These are phyloP conservation scores for Hemibagrus wyckioides DNA, from an alignment of 2,113 vertebrate genomes.

Conservation along the genomic window DNA sequence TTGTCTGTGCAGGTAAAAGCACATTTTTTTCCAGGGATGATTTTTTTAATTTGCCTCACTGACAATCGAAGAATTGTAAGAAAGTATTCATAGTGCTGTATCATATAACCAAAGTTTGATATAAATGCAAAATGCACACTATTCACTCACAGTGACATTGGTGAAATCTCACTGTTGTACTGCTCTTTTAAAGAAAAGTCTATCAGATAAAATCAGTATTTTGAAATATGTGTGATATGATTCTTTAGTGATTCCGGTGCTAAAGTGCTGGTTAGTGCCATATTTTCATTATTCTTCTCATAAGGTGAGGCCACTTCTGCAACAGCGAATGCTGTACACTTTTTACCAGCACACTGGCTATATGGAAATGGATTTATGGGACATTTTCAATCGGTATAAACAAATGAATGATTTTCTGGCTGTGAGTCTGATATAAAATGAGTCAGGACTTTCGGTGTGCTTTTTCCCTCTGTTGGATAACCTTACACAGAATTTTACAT, in stretches of 20 bases:
- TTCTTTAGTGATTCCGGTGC: not conserved
- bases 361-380: no score
- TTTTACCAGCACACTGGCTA: no score
- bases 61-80: not conserved
- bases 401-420: no score
- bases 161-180: not conserved
- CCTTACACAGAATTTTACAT: no score
- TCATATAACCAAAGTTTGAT: not conserved
- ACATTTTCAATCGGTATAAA: no score
- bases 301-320: not conserved
- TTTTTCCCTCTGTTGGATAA: no score
- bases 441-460: no score
- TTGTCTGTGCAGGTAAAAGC: not conserved
- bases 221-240: not conserved
- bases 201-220: not conserved
- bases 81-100: not conserved
- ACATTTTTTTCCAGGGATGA: not conserved
- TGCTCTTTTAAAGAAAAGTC: not conserved
- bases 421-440: no score
- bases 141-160: not conserved
- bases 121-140: not conserved
- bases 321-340: no score
- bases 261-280: not conserved
- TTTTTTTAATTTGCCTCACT: not conserved
- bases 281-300: not conserved